phyloP scores from a whole-genome alignment of 2,797 vertebrate genomes.

The Hippoglossus hippoglossus region DNA sequence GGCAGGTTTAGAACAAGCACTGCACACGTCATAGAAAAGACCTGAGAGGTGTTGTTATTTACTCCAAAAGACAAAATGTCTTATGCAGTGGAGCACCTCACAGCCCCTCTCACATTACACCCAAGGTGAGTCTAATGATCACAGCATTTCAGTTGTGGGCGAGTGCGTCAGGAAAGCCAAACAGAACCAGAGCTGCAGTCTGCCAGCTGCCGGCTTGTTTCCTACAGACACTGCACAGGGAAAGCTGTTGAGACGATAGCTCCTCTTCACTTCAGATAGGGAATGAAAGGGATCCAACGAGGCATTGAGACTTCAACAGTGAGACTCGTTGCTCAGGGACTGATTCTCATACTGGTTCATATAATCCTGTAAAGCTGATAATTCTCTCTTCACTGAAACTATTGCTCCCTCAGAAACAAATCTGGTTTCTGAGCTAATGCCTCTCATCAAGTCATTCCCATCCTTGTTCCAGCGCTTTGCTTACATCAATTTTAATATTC shows the following conservation, averaged over 20 bases:
- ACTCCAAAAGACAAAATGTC: conserved; percentile 16
- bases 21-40: no score
- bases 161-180: conserved; percentile 47
- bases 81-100: conserved; percentile 47
- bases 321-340: conserved; percentile 26
- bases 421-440: conserved; percentile 28
- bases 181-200: conserved; percentile 29
- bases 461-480: background rate
- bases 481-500: no score
- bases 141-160: conserved; percentile 53
- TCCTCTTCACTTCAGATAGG: conserved; percentile 43
- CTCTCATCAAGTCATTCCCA: conserved; percentile 19
- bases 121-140: conserved; percentile 52
- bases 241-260: conserved; percentile 47
- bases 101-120: conserved; percentile 44
- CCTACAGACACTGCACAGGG: conserved; percentile 36
- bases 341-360: conserved; percentile 43
- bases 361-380: conserved; percentile 33
- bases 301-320: conserved; percentile 30
- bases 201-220: conserved; percentile 61
- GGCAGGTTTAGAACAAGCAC: no score
- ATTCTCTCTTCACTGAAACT: conserved; percentile 39
- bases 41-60: conserved; percentile 26
- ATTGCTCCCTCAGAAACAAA: conserved; percentile 34
- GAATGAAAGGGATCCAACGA: conserved; percentile 44